Conservation (phyloP, 2,797 vertebrate genomes). For the Tapera naevia region DNA sequence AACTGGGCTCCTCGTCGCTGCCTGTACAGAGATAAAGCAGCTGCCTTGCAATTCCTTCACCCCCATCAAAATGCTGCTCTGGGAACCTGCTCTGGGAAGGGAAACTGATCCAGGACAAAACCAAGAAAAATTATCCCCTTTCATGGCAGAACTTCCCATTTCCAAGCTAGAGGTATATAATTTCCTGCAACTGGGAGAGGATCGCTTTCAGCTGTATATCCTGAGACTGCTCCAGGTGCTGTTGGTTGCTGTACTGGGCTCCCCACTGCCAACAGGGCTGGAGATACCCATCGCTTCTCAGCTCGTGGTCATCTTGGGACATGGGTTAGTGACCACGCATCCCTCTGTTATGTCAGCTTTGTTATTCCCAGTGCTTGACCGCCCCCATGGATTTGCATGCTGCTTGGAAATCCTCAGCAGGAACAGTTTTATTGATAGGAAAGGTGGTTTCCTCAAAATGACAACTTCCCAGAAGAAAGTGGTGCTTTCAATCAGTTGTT, state of each 20-base stretch:
- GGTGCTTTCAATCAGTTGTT: background rate
- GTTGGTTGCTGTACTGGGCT: background rate
- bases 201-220: background rate
- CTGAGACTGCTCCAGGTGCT: background rate
- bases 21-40: background rate
- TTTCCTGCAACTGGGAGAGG: background rate
- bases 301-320: fast-evolving
- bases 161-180: background rate
- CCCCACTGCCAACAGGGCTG: background rate
- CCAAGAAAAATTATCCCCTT: background rate
- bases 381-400: fast-evolving
- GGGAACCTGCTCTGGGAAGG: background rate
- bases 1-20: background rate
- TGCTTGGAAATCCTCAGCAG: background rate
- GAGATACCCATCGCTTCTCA: background rate
- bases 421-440: background rate
- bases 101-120: background rate
- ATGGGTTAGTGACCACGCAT: fast-evolving
- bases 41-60: background rate
- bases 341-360: fast-evolving
- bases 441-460: background rate
- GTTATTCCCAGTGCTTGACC: background rate
- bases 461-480: background rate
- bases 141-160: background rate
- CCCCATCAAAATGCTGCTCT: background rate